Evolutionary conservation across 2,797 vertebrate species (phyloP).

Genomic region (Acanthurus lineatus): DNA sequence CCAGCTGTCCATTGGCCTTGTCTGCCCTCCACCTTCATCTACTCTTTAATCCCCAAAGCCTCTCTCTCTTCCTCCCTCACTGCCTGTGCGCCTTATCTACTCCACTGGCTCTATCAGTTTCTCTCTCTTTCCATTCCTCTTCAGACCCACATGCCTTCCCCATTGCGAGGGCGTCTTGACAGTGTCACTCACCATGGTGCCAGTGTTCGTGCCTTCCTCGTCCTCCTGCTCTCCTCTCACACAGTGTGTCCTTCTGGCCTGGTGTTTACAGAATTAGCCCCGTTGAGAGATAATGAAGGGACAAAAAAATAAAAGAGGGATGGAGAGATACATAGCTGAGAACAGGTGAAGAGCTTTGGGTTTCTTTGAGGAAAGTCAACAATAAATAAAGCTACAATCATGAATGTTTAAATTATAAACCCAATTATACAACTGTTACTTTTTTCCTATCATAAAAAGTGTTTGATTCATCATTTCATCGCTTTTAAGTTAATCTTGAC

Average conservation of each 20-base stretch:
- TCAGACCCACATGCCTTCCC: constrained; percentile 46
- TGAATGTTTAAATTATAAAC: constrained; percentile 1
- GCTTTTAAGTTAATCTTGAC: constrained; percentile 3
- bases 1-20: constrained; percentile 66
- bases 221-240: constrained; percentile 65
- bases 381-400: neutral
- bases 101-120: constrained; percentile 44
- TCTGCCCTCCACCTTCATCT: constrained; percentile 66
- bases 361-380: constrained; percentile 1
- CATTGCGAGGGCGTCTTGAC: constrained; percentile 45
- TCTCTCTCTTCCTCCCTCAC: constrained; percentile 27
- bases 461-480: no score
- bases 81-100: constrained; percentile 49
- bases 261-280: constrained; percentile 36
- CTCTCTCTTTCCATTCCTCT: constrained; percentile 53
- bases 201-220: constrained; percentile 44
- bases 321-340: neutral
- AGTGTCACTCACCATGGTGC: constrained; percentile 73
- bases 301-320: neutral
- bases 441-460: neutral
- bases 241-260: constrained; percentile 72
- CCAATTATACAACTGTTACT: neutral
- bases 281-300: constrained; percentile 7
- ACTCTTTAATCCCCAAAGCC: constrained; percentile 70
- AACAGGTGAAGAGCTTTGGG: neutral